Evolutionary conservation across 2,113 vertebrate species (phyloP).

Genomic region (Bombycilla garrulus): DNA sequence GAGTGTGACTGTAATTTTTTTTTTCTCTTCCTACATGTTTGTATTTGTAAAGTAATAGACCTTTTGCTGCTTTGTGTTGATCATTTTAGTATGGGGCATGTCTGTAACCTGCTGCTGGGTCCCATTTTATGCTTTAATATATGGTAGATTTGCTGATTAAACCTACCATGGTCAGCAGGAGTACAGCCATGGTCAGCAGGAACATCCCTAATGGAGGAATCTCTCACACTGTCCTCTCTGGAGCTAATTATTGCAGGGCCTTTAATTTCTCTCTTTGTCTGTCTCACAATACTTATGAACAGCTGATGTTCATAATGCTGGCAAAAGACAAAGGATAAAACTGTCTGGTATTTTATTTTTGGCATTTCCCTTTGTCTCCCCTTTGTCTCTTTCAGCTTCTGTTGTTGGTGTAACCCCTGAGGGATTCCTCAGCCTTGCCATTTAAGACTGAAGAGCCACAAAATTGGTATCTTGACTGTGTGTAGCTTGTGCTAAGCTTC

Average conservation of each 20-base stretch:
- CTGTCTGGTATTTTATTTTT: neutral
- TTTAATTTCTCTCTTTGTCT: neutral
- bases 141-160: neutral
- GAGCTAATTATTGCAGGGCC: neutral
- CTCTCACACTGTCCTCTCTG: neutral
- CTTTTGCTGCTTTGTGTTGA: neutral
- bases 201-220: neutral
- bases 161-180: neutral
- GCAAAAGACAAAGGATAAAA: neutral
- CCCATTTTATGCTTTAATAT: neutral
- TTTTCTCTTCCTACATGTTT: neutral
- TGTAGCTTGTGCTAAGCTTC: neutral
- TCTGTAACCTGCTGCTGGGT: neutral
- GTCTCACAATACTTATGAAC: neutral
- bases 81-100: neutral
- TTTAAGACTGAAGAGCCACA: slow-evolving; percentile 10
- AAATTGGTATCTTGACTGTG: neutral
- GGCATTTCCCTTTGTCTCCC: neutral
- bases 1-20: neutral
- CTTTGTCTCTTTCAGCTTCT: neutral
- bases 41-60: neutral
- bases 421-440: neutral
- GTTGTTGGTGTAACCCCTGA: neutral
- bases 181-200: neutral
- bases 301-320: neutral